phyloP scores from a whole-genome alignment of 2,888 invertebrate genomes.

The Dynastes tityus region DNA sequence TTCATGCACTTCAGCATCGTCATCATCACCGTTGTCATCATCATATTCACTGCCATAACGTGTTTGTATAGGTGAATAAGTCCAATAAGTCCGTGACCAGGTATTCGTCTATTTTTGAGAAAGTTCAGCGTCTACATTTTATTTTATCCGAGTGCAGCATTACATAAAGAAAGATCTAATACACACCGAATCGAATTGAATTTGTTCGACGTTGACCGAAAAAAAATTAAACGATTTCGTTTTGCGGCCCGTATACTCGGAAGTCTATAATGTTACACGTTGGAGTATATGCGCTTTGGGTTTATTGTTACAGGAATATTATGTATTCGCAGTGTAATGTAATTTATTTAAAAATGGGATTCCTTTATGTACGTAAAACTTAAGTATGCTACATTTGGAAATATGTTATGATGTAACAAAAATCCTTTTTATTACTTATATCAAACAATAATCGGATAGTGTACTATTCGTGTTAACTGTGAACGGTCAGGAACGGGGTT shows the following conservation, averaged over 20 bases:
- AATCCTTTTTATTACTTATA: not conserved
- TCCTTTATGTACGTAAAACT: not conserved
- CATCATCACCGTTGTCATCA: conserved; percentile 26
- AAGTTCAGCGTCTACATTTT: conserved; percentile 41
- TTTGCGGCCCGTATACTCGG: conserved; percentile 38
- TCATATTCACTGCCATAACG: conserved; percentile 28
- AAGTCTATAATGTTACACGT: conserved; percentile 30
- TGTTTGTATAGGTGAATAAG: conserved; percentile 39
- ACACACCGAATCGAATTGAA: conserved; percentile 44
- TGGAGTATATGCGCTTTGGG: conserved; percentile 8
- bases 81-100: conserved; percentile 39
- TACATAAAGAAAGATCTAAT: conserved; percentile 46
- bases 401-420: not conserved
- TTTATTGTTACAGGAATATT: conserved; percentile 10
- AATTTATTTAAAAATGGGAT: not conserved
- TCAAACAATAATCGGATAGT: not conserved
- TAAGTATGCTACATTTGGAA: not conserved
- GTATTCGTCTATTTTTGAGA: conserved; percentile 47
- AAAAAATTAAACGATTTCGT: conserved; percentile 48
- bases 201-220: conserved; percentile 46
- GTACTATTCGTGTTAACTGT: not conserved
- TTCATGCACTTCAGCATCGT: conserved; percentile 32
- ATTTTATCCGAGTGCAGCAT: conserved; percentile 42
- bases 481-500: not conserved
- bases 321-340: conserved; percentile 6